phyloP scores from a whole-genome alignment of 2,797 vertebrate genomes.

The Prionace glauca region DNA sequence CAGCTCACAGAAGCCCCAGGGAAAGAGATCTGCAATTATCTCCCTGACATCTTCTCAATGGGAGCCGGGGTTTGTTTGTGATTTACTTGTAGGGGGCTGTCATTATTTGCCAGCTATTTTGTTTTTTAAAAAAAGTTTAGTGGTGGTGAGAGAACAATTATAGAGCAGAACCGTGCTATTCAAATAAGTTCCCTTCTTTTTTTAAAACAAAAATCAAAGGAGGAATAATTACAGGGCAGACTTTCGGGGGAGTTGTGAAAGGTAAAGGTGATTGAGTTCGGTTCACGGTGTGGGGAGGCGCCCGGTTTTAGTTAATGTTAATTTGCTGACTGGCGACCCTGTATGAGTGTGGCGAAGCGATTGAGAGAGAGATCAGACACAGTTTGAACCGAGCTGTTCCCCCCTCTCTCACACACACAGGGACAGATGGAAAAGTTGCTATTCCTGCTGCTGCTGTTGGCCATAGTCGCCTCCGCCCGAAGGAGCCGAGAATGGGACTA shows the following conservation, averaged over 20 bases:
- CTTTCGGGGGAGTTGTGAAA: neutral
- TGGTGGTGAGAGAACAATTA: neutral
- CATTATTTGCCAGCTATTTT: neutral
- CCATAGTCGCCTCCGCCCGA: conserved; percentile 52
- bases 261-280: neutral
- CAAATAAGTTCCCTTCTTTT: neutral
- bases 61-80: neutral
- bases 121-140: neutral
- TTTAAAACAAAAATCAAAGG: neutral
- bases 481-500: conserved; percentile 55
- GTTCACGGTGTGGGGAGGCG: neutral
- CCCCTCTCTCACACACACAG: neutral
- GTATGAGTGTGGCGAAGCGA: neutral
- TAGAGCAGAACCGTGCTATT: neutral
- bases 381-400: neutral
- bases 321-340: too few species aligned
- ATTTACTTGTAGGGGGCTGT: neutral
- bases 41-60: neutral
- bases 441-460: conserved; percentile 49
- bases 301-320: neutral
- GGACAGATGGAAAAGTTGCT: conserved; percentile 36
- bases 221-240: neutral
- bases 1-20: neutral
- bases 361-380: neutral
- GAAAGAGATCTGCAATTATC: neutral